Conservation (phyloP, 1,140 invertebrate genomes). For the Drosophila pandora region DNA sequence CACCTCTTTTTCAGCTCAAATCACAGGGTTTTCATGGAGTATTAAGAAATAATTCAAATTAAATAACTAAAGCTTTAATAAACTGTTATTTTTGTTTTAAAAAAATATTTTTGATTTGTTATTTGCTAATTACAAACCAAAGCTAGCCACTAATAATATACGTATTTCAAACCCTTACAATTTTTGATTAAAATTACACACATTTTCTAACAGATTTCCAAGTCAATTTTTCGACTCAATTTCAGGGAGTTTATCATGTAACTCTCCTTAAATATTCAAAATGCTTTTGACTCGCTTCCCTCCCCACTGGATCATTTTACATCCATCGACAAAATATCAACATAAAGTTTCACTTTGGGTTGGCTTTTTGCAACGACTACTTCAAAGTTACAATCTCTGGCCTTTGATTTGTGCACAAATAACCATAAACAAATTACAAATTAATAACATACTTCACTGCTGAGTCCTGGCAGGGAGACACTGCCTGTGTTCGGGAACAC, state of each 20-base stretch:
- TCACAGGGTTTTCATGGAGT: not conserved
- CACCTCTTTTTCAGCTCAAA: not conserved
- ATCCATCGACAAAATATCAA: slow-evolving; percentile 2
- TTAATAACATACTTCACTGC: slow-evolving; percentile 80
- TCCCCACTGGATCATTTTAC: not conserved
- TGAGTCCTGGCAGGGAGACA: slow-evolving; percentile 45
- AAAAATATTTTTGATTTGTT: too few relatives aligned
- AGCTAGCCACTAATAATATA: too few relatives aligned
- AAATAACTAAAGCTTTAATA: too few relatives aligned
- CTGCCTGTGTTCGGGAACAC: not conserved
- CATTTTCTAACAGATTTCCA: slow-evolving; percentile 19
- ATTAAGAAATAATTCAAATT: too few relatives aligned
- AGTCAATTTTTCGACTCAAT: slow-evolving; percentile 44
- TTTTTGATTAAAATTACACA: not conserved
- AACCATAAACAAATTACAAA: slow-evolving; percentile 80
- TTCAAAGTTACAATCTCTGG: slow-evolving; percentile 76
- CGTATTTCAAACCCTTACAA: not conserved
- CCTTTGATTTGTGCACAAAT: slow-evolving; percentile 81
- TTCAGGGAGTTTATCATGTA: slow-evolving; percentile 46
- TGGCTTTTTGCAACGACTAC: slow-evolving; percentile 45
- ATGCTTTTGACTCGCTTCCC: not conserved
- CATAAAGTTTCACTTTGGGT: slow-evolving; percentile 45
- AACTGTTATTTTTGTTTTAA: too few relatives aligned
- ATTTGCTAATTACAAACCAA: too few relatives aligned
- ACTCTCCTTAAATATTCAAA: slow-evolving; percentile 45